Evolutionary conservation across 2,888 invertebrate species (phyloP), one percentile per base, ranked within the genome.

Genomic region (Amiota minor): DNA sequence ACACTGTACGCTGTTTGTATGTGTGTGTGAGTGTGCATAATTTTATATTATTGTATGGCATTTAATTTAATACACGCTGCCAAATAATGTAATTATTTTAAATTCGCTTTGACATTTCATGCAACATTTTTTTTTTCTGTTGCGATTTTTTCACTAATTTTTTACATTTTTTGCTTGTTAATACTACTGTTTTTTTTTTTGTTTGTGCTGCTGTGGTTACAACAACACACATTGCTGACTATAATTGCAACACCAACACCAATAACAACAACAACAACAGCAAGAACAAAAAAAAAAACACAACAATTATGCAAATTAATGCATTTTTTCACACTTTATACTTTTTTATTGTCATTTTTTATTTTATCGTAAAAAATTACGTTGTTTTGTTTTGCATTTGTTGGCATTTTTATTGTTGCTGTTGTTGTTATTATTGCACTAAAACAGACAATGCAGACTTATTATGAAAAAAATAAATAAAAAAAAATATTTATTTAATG

Each of bases 1-100:
- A n/a, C n/a, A n/a, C n/a, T n/a, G n/a, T n/a, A n/a, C n/a, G n/a
- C n/a, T 23, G 6, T 35, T 1, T 35, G 6, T 35, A 8, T 35
- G 35, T 4, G 35, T 20, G 20, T 59, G 71, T 20, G 67, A 50
- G 50, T 35, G 0, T 6, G 6, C 35, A 35, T 35, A 35, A 35
- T 35, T 35, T 35, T 35, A 55, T 55, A 71, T 71, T 82, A 85
- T 83, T 85, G 84, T 85, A 78, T 72, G 69, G 81, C 85, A 82
- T 83, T 83, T 85, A 83, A 83, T 83, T 83, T 83, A 83, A 83
- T 83, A 85, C 82, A 75, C 79, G 78, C 75, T 77, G 78, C 76
- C 81, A 78, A 82, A 85, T 85, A 79, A 83, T 84, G 81, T 85
- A 83, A 83, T 83, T 83, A 83, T 83, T 85, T 83, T 83, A 83